Conservation (phyloP, 23 tunicate species). For the Trididemnum miniatum region DNA sequence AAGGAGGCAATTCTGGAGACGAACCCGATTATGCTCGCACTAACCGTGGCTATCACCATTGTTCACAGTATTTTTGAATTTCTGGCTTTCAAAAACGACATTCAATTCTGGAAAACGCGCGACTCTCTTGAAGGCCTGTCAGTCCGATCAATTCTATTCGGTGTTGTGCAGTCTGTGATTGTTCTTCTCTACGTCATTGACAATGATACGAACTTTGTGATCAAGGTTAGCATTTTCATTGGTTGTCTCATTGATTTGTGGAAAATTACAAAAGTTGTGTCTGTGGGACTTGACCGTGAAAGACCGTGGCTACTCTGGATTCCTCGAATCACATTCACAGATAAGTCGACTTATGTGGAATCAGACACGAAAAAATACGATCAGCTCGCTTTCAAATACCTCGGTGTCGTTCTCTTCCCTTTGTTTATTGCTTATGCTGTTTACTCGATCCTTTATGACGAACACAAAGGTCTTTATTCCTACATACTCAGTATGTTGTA, state of each 20-base stretch:
- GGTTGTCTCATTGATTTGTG: constrained; percentile 94
- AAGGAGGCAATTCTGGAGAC: constrained; percentile 85
- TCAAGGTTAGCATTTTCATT: constrained; percentile 75
- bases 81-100: constrained; percentile 91
- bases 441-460: constrained; percentile 82
- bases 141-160: constrained; percentile 76
- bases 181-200: constrained; percentile 88
- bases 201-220: constrained; percentile 92
- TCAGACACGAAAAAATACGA: constrained; percentile 92
- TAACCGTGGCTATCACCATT: constrained; percentile 80
- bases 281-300: constrained; percentile 53
- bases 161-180: constrained; percentile 72
- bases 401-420: constrained; percentile 85
- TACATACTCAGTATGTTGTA: constrained; percentile 78
- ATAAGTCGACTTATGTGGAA: constrained; percentile 86
- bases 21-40: constrained; percentile 89
- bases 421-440: constrained; percentile 66
- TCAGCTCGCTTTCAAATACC: constrained; percentile 93
- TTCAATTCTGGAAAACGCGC: constrained; percentile 98
- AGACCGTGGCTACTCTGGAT: constrained; percentile 44
- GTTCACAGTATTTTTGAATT: constrained; percentile 95
- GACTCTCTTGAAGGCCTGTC: constrained; percentile 91
- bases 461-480: constrained; percentile 90
- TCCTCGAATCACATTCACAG: constrained; percentile 72
- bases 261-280: constrained; percentile 95